Evolutionary conservation across 2,888 invertebrate genomes (phyloP), one percentile per base, ranked within the genome.

Genomic region (Calameuta idolon): DNA sequence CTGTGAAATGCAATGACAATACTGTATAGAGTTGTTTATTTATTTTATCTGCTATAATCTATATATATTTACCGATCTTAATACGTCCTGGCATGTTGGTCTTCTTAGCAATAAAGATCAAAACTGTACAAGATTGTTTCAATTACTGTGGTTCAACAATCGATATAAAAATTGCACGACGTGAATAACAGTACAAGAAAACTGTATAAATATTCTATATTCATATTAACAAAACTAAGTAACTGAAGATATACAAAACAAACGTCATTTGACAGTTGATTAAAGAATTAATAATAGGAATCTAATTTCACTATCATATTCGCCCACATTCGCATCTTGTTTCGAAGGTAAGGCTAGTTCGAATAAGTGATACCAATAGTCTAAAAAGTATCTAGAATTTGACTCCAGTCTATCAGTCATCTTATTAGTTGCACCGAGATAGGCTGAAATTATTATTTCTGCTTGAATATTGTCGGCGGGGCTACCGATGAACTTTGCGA

Each of bases 61-160:
- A 71, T 71, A 69, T 55, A 75, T 75, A 82, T 74, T 82, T 85
- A 89, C 89, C 85, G 78, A 90, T 90, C 83, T 90, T 88, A 55
- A 88, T 88, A 75, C 85, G 83, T 81, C 87, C 88, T 37, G 82
- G 84, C 90, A 90, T 90, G 73, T 75, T 81, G 55, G 55, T 15
- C 5, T 55, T 15, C 5, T 55, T 55, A 55, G 23, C 55, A 55
- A 55, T 55, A 55, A 55, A 55, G 55, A 55, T 55, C 23, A 55
- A 55, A 55, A 55, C 55, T 55, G 23, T 55, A 55, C 55, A 55
- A 55, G 55, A 55, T 55, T 55, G 55, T 55, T 55, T 23, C 55
- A 55, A 55, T 9, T 55, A 55, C 23, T 23, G 55, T 55, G 23
- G 23, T 55, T 37, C 23, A 55, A 55, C 23, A 55, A 9, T 55